Percentiles rank a stretch among this genome's conserved stretches.
These are phyloP conservation scores for Saguinus imperator DNA, from an alignment of 2,113 vertebrate genomes.

Conservation along the genomic window DNA sequence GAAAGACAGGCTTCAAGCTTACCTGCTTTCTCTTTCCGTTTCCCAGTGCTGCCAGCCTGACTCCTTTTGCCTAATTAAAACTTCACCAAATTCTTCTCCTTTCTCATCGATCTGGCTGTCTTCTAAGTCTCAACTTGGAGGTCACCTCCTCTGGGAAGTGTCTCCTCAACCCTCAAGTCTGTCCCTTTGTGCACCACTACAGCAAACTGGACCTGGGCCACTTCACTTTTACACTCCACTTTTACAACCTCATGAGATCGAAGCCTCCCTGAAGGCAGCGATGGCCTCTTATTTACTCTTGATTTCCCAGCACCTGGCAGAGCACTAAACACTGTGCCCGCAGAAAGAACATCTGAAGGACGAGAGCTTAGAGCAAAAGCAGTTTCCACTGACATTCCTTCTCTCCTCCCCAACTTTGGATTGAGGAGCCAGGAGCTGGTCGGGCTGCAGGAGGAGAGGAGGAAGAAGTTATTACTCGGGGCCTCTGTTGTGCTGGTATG, in stretches of 20 bases:
- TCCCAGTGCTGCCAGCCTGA: too few species aligned
- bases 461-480: neutral
- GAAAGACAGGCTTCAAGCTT: too few species aligned
- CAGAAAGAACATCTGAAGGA: neutral
- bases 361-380: fast-evolving
- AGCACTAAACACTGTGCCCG: fast-evolving
- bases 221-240: neutral
- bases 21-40: too few species aligned
- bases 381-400: fast-evolving
- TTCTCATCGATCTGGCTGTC: neutral
- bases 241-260: fast-evolving
- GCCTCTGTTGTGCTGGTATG: neutral
- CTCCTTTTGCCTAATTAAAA: neutral
- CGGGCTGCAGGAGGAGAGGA: too few species aligned
- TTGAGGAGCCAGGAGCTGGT: neutral
- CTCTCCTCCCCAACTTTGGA: neutral
- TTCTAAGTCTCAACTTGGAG: neutral
- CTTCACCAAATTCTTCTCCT: neutral
- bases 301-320: too few species aligned
- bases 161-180: neutral
- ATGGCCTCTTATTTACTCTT: too few species aligned
- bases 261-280: fast-evolving
- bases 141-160: neutral
- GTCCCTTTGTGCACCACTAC: neutral
- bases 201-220: too few species aligned